Evolutionary conservation across 2,888 invertebrate genomes (phyloP), one percentile per base, ranked within the genome.

Genomic region (Odontocolon sp.): DNA sequence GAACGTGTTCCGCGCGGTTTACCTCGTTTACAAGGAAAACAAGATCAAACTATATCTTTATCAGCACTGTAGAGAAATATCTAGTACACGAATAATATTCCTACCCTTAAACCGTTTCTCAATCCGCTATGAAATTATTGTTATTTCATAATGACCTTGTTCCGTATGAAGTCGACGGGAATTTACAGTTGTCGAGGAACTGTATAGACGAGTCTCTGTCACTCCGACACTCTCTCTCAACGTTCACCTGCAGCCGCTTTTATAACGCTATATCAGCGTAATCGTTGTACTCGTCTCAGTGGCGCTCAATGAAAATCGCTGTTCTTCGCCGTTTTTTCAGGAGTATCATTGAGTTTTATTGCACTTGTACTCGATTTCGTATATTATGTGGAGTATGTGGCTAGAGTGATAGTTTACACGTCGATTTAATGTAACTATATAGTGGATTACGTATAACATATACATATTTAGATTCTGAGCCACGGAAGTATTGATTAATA

Each of bases 81-180:
- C 26, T 23, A 40, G 2, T 11, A 2, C n/a, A n/a, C n/a, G 47
- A n/a, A 2, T 21, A 3, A 33, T n/a, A 3, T 5, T 11, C 11
- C 18, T 14, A 4, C n/a, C n/a, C 16, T 28, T n/a, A 28, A 26
- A 3, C 21, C 18, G 18, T 8, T 45, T 33, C 14, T 21, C 28
- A 21, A 47, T 63, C 31, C 26, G 6, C 38, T 40, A 9, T 2
- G 23, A 6, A 3, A 47, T 38, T 23, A 61, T 69, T 38, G 52
- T 14, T 52, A 52, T 69, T 69, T 61, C 23, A 40, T 31, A 59
- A 59, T 14, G 52, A 40, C 69, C 31, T 69, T 52, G 50, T 38
- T 52, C 16, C 52, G 40, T 61, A 59, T 28, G 21, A 66, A 52
- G 28, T 21, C 52, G 21, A 18, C 59, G 47, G 38, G 47, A 31